Evolutionary conservation across 2,113 vertebrate genomes (phyloP).

Genomic region (Datnioides undecimradiatus): DNA sequence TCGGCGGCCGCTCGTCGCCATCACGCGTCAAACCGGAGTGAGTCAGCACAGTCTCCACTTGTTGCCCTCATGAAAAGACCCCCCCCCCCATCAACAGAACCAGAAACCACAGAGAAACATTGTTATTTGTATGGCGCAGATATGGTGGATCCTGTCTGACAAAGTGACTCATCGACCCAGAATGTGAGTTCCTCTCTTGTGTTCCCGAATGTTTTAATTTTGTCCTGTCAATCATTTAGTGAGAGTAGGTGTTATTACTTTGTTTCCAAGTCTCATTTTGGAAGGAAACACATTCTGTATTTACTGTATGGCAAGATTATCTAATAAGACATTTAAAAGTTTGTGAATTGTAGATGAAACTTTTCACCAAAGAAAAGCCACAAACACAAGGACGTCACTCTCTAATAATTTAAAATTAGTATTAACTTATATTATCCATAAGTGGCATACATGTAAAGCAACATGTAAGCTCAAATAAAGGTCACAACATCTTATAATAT

Average conservation of each 20-base stretch:
- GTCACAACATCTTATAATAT: not conserved
- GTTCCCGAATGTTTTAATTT: not conserved
- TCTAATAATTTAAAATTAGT: too few species aligned
- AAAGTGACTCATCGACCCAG: slow-evolving; percentile 1
- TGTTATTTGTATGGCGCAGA: not conserved
- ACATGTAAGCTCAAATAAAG: not conserved
- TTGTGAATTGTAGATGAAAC: not conserved
- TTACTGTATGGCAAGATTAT: not conserved
- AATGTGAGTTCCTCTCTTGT: not conserved
- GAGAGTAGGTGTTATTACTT: not conserved
- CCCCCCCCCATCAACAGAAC: slow-evolving; percentile 12
- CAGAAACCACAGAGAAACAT: not conserved
- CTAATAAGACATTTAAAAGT: not conserved
- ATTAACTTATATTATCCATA: too few species aligned
- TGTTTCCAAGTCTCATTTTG: not conserved
- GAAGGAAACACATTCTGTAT: not conserved
- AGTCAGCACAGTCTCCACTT: not conserved
- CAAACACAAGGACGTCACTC: not conserved
- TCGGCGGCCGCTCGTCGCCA: not conserved
- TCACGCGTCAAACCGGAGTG: not conserved
- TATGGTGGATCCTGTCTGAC: not conserved
- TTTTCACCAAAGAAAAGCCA: not conserved
- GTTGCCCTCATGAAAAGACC: not conserved
- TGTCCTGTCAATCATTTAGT: not conserved
- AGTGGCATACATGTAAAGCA: not conserved